Evolutionary conservation across 2,888 invertebrate genomes (phyloP).

Genomic region (Theretra japonica): DNA sequence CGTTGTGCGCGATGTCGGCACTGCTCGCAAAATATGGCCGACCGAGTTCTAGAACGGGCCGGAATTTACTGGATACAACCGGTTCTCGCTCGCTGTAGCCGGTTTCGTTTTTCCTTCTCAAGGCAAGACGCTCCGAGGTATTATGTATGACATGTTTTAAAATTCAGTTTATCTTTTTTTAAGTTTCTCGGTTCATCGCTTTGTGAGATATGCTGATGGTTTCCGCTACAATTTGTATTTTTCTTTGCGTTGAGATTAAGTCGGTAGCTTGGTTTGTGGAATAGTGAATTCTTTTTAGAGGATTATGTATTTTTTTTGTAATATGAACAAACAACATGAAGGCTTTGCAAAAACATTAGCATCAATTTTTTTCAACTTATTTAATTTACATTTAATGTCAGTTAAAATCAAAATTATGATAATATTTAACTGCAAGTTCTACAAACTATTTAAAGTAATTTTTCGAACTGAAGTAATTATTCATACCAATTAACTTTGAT

Average conservation of each 20-base stretch:
- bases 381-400: no score
- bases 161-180: conserved; percentile 28
- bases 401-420: no score
- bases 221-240: conserved; percentile 2
- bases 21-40: conserved; percentile 61
- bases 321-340: no score
- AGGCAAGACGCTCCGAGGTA: conserved; percentile 18
- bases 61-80: conserved; percentile 56
- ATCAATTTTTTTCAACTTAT: no score
- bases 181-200: conserved; percentile 25
- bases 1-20: conserved; percentile 52
- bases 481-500: no score
- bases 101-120: conserved; percentile 23
- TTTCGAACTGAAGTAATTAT: no score
- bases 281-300: not conserved
- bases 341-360: no score
- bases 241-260: not conserved
- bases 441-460: no score
- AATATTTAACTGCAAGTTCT: no score
- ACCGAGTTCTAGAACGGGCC: conserved; percentile 41
- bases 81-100: conserved; percentile 40
- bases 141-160: conserved; percentile 26
- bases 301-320: no score
- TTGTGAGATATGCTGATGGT: conserved; percentile 16
- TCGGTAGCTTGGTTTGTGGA: not conserved